These are phyloP conservation scores for Tyria jacobaeae DNA, from an alignment of 2,888 invertebrate species.

Conservation along the genomic window DNA sequence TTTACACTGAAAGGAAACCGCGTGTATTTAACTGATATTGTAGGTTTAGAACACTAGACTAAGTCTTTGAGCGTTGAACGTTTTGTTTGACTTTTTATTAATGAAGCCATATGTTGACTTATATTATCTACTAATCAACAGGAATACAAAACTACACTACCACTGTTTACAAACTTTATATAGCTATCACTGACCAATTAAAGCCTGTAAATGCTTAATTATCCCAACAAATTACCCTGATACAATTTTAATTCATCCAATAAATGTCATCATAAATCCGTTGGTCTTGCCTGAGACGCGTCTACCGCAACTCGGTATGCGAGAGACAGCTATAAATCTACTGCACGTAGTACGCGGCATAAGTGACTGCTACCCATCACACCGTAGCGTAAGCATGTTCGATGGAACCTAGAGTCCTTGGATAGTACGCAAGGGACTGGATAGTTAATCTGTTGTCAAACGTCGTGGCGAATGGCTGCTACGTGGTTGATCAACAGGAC, in stretches of 20 bases:
- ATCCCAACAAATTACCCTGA: conserved; percentile 32
- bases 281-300: conserved; percentile 62
- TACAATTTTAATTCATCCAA: conserved; percentile 63
- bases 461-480: conserved; percentile 8
- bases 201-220: conserved; percentile 7
- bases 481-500: conserved; percentile 6
- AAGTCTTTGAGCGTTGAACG: not conserved
- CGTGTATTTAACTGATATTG: not conserved
- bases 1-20: not conserved
- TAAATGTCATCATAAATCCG: conserved; percentile 72
- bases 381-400: conserved; percentile 40
- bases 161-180: too few species aligned
- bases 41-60: not conserved
- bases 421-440: not conserved
- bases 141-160: too few species aligned
- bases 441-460: conserved; percentile 13
- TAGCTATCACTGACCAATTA: not conserved
- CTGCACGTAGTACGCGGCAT: conserved; percentile 60
- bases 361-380: conserved; percentile 57
- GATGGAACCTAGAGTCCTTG: not conserved
- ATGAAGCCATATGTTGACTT: too few species aligned
- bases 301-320: conserved; percentile 62
- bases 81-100: not conserved
- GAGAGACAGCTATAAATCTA: conserved; percentile 75
- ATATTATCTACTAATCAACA: too few species aligned